phyloP scores from a whole-genome alignment of 2,888 invertebrate species.

The Dascillus cervinus region DNA sequence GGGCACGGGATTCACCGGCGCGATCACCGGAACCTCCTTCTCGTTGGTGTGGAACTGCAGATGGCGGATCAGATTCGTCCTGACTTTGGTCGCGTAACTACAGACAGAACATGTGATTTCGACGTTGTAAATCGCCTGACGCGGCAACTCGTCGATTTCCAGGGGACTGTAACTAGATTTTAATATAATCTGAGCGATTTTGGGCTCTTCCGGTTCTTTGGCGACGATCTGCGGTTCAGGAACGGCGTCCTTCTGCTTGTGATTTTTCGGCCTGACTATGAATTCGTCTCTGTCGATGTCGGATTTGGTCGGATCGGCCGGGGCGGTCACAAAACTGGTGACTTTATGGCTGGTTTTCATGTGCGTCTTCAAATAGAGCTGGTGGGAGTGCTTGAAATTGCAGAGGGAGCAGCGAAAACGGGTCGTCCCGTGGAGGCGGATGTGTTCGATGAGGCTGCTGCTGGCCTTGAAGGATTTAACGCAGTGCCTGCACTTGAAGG shows the following conservation, averaged over 20 bases:
- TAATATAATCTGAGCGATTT: not conserved
- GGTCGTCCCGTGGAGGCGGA: slow-evolving; percentile 51
- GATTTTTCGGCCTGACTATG: slow-evolving; percentile 39
- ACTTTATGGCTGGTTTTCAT: slow-evolving; percentile 48
- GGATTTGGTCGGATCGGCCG: slow-evolving; percentile 43
- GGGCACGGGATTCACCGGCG: slow-evolving; percentile 76
- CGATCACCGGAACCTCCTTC: slow-evolving; percentile 55
- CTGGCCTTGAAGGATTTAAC: slow-evolving; percentile 41
- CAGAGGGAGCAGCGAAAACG: slow-evolving; percentile 56
- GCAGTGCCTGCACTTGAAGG: slow-evolving; percentile 48
- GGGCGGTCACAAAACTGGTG: slow-evolving; percentile 37
- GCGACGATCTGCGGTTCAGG: not conserved
- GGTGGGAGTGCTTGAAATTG: slow-evolving; percentile 33
- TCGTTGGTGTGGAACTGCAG: slow-evolving; percentile 57
- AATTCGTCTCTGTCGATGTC: slow-evolving; percentile 45
- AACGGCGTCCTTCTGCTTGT: slow-evolving; percentile 7
- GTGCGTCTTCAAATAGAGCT: slow-evolving; percentile 37
- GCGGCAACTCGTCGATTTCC: slow-evolving; percentile 58
- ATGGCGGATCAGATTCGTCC: slow-evolving; percentile 64
- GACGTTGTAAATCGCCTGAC: slow-evolving; percentile 55
- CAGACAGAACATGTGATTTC: slow-evolving; percentile 59
- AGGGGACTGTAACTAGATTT: slow-evolving; percentile 46
- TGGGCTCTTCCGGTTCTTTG: not conserved
- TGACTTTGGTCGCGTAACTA: slow-evolving; percentile 58
- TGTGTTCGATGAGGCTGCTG: slow-evolving; percentile 48